Base-by-base conservation (phyloP, 2,113 vertebrate genomes). In the Leptosomus discolor region DNA sequence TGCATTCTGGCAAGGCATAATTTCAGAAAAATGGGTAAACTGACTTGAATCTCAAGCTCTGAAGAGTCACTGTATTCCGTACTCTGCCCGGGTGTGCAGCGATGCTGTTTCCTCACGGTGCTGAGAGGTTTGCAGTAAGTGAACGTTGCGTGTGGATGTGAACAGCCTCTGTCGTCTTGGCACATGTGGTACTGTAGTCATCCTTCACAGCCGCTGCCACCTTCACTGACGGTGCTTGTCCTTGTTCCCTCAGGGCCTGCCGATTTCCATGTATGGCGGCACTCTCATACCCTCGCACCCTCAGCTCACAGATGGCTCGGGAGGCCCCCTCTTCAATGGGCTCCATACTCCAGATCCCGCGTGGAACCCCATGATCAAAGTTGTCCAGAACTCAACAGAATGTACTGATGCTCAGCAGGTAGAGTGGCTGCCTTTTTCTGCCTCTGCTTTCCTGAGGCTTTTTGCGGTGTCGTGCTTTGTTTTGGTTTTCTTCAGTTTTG, bases 351-450 rank as follows among this genome's bases (percentile, higher is more conserved):
- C 99, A 96, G 99, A 99, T 97, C 99, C 99, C 5, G 99, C 99
- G 97, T 99, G 99, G 99, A 99, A 98, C 95, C 99, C 99, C 92
- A 99, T 99, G 98, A 99, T 99, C 97, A 99, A 99, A 98, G 99
- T 99, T 97, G 99, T 99, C 96, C 99, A 99, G 96, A 99, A 99
- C 97, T 99, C 99, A 85, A 97, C 99, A 95, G 99, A 99, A 97
- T 99, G 99, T 98, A 98, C 99, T 90, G 99, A 99, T 97, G 99
- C 99, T 97, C 99, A 99, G 97, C 99, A 99, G 99, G 99, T 99
- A 98, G 92, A 71, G 83, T 88, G 91, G 81, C 94, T 95, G 92
- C 58, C 61, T 80, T 79, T 80, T 86, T 50, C 53, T 16, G 5
- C 21, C 67, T 92, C 71, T 79, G 39, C 56, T 92, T 75, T 22